Conservation (phyloP, 1,140 invertebrate genomes). For the Acromyrmex heyeri region DNA sequence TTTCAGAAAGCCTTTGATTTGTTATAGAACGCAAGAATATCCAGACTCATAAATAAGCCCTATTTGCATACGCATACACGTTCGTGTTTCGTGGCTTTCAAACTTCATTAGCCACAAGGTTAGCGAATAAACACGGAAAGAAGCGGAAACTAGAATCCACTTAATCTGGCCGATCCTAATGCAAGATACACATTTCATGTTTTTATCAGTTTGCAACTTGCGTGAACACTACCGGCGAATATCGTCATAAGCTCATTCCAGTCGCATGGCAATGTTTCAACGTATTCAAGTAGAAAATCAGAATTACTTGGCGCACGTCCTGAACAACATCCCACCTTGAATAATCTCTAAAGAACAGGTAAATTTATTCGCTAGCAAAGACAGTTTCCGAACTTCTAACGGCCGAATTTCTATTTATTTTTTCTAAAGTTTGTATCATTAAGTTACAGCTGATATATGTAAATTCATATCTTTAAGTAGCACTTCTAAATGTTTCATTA, state of each 20-base stretch:
- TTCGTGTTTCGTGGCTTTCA: constrained; percentile 35
- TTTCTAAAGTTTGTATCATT: constrained; percentile 20
- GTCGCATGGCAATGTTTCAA: constrained; percentile 22
- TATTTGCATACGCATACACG: constrained; percentile 18
- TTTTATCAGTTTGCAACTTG: background rate
- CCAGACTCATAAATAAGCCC: constrained; percentile 35
- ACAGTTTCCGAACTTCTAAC: background rate
- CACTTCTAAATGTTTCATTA: background rate
- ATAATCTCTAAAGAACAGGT: constrained; percentile 20
- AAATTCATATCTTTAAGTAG: constrained; percentile 3
- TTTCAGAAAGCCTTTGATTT: constrained; percentile 45
- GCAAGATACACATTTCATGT: constrained; percentile 47
- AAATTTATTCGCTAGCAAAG: constrained; percentile 25
- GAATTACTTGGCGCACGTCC: constrained; percentile 21
- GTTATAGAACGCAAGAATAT: background rate
- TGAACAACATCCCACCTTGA: background rate
- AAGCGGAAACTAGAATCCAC: constrained; percentile 36
- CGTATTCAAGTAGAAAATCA: constrained; percentile 47
- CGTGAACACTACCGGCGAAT: background rate
- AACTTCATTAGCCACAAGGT: constrained; percentile 41
- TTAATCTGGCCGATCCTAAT: constrained; percentile 44
- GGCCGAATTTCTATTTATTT: background rate
- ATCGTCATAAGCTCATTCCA: constrained; percentile 34
- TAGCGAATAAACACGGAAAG: background rate
- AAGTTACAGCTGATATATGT: background rate